phyloP scores from a whole-genome alignment of 2,113 vertebrate species.

The Crotalus tigris region DNA sequence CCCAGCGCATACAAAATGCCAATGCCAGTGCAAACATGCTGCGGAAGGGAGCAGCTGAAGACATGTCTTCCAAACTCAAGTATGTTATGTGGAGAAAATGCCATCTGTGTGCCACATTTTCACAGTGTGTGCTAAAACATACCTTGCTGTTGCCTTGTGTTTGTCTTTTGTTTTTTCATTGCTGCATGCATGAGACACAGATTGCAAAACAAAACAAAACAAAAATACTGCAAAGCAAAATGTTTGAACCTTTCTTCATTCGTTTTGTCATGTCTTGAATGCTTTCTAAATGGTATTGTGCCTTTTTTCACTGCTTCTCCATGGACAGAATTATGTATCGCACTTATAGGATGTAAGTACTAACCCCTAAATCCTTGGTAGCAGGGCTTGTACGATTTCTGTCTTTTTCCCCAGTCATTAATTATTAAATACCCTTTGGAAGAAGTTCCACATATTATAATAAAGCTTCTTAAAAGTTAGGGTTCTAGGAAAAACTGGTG shows the following conservation, averaged over 20 bases:
- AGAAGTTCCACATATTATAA: background rate
- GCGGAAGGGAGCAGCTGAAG: slow-evolving; percentile 84
- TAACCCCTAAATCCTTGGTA: slow-evolving; percentile 74
- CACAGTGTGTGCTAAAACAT: slow-evolving; percentile 52
- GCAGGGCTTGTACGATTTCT: slow-evolving; percentile 67
- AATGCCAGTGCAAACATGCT: slow-evolving; percentile 80
- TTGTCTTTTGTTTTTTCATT: slow-evolving; percentile 50
- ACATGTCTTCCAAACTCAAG: slow-evolving; percentile 95
- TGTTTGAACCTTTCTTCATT: slow-evolving; percentile 71
- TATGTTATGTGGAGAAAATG: slow-evolving; percentile 62
- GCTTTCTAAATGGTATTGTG: slow-evolving; percentile 83
- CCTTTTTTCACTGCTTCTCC: slow-evolving; percentile 87
- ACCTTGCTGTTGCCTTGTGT: slow-evolving; percentile 53
- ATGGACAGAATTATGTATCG: slow-evolving; percentile 99
- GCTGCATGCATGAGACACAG: slow-evolving; percentile 63
- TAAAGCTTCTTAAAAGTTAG: background rate
- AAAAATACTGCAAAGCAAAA: slow-evolving; percentile 53
- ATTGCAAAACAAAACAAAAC: slow-evolving; percentile 22
- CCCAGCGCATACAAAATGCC: slow-evolving; percentile 74
- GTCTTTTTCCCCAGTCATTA: slow-evolving; percentile 42
- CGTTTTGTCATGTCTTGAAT: slow-evolving; percentile 76
- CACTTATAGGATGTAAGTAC: slow-evolving; percentile 99
- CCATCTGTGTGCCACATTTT: slow-evolving; percentile 7
- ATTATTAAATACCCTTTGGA: slow-evolving; percentile 43
- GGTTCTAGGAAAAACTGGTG: background rate